Evolutionary conservation across 1,140 invertebrate species (phyloP), one percentile per base, ranked within the genome.

Genomic region (Physella acuta): DNA sequence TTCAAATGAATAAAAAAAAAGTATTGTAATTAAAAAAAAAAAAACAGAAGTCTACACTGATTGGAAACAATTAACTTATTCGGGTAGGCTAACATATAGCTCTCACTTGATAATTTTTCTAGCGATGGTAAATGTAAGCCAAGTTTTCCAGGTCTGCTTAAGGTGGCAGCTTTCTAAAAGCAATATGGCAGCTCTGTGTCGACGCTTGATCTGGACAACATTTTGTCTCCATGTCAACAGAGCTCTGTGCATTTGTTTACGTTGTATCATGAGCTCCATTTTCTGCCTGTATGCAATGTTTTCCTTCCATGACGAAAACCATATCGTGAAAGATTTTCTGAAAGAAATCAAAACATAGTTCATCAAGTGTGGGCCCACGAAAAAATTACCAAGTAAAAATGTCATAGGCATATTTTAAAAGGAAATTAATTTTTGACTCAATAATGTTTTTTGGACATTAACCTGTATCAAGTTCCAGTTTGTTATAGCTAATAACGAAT

Each of bases 151-250:
- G 2, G 59, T 68, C 1, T 52, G 33, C 24, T 51, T 51, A 65
- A 72, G 28, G 24, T 68, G 59, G 37, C 71, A 72, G 30, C 30
- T 51, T 49, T 72, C 71, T 39, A 72, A 24, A 31, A 72, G 52
- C n/a, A 28, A 24, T 24, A 70, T 67, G n/a, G 71, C 71, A 55
- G 34, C n/a, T 28, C 36, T 51, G 26, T 72, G 71, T 8, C 36
- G 34, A 11, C 44, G 51, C 0, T 61, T 58, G 31, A 44, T 17
- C 53, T 65, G 60, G 1, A 66, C 51, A 4, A 72, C 71, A 24
- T 66, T 64, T 24, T 65, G 30, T 24, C 67, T 30, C 71, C 71
- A 72, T 24, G 37, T 65, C 20, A 69, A 20, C 51, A 72, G 55
- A 4, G 59, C 30, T 44, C 55, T 51, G 44, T 30, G 66, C 30